A percentile compares a stretch with the other conserved stretches of the same genome.
These are phyloP conservation scores for Brotula barbata DNA, from an alignment of 2,797 vertebrate genomes.

Conservation along the genomic window DNA sequence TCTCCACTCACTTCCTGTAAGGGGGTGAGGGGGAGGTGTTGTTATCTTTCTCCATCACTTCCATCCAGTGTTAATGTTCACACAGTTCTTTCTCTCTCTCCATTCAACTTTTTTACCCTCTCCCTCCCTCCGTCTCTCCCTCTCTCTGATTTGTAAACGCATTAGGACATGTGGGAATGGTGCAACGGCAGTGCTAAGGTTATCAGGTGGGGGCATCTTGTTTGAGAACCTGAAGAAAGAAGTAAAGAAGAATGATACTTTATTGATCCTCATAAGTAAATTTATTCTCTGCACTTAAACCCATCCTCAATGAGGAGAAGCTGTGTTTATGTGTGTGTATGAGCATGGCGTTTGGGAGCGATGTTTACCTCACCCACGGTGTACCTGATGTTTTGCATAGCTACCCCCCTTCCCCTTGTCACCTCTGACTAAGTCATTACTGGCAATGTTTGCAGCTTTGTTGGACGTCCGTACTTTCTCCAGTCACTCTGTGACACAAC, in stretches of 20 bases:
- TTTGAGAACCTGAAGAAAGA: constrained; percentile 80
- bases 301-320: too few relatives aligned
- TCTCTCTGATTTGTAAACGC: constrained; percentile 69
- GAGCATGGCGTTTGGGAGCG: constrained; percentile 59
- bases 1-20: constrained; percentile 57
- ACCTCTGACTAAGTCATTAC: constrained; percentile 38
- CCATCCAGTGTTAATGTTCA: constrained; percentile 78
- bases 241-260: too few relatives aligned
- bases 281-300: too few relatives aligned
- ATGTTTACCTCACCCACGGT: constrained; percentile 67
- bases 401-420: not conserved
- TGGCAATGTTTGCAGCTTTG: constrained; percentile 22
- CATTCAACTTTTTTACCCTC: constrained; percentile 41
- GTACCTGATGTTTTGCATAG: constrained; percentile 60
- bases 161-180: constrained; percentile 78
- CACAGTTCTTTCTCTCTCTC: constrained; percentile 51
- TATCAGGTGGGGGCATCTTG: constrained; percentile 82
- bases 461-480: not conserved
- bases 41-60: constrained; percentile 73
- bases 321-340: constrained; percentile 47
- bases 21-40: constrained; percentile 29
- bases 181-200: constrained; percentile 65
- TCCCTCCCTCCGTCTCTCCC: constrained; percentile 23
- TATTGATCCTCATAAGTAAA: too few relatives aligned
- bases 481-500: not conserved